Base-by-base conservation (phyloP, 2,113 vertebrate genomes). In the Eulacestoma nigropectus region DNA sequence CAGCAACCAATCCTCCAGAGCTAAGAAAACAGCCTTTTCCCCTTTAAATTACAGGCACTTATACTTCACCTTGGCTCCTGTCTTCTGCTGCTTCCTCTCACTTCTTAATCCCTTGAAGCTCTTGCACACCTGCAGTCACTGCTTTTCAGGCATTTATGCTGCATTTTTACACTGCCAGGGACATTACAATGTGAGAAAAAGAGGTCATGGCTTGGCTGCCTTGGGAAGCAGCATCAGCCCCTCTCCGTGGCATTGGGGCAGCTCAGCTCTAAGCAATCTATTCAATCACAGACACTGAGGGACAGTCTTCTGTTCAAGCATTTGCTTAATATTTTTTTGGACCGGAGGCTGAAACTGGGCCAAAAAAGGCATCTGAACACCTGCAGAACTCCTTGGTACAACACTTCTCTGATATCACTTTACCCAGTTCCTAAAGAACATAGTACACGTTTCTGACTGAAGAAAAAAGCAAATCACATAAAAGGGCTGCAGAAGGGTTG, bases 51-150 rank as follows among this genome's bases (percentile, higher is more conserved):
- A 84, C 75, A 88, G 70, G 44, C 84, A 78, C 81, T 93, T 69
- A 21, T 11, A 39, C 79, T 89, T 89, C 88, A 95, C 88, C 83
- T 94, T 64, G 90, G 60, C 69, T 95, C 53, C 69, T 52, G 60
- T 52, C 85, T 93, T 96, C 76, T 87, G 60, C 76, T 56, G 60
- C 79, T 93, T 81, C 79, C 84, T 91, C 90, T 60, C 41, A 44
- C 75, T 84, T 82, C 33, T 74, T 75, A 95, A 93, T 94, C 92
- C 95, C 90, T 92, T 57, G 64, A 81, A 95, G 85, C 68, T 63
- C 83, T 41, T 68, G 85, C 73, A 89, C 92, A 92, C 88, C 96
- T 81, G 92, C 90, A 95, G 96, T 67, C 63, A 3, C 42, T 70
- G 79, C 93, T 86, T 88, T 88, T 84, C 76, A 39, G 52, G 76